Evolutionary conservation across 2,113 vertebrate genomes (phyloP).

Genomic region (Callithrix jacchus): DNA sequence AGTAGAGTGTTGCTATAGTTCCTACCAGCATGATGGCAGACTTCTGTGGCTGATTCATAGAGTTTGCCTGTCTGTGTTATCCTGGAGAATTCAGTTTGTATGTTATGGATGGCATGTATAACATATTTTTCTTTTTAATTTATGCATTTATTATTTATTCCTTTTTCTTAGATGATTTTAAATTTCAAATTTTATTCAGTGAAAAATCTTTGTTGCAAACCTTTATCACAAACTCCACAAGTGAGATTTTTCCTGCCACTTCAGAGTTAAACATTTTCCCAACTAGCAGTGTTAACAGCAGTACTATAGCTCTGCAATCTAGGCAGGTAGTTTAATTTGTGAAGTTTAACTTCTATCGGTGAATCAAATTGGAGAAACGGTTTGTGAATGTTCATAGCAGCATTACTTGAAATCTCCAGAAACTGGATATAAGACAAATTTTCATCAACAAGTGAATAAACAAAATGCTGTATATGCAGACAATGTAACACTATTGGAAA

Average conservation of each 20-base stretch:
- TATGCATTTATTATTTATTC: background rate
- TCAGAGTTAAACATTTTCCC: background rate
- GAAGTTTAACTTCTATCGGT: background rate
- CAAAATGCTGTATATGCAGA: background rate
- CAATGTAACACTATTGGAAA: background rate
- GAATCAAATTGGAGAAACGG: background rate
- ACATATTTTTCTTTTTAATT: background rate
- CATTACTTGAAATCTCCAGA: background rate
- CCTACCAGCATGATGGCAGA: background rate
- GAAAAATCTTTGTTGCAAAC: background rate
- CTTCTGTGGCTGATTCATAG: background rate
- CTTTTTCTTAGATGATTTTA: background rate
- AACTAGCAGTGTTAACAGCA: background rate
- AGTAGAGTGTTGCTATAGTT: background rate
- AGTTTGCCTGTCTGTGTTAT: background rate
- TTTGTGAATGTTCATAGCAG: background rate
- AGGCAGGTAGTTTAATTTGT: conserved; percentile 14
- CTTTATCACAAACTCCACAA: background rate
- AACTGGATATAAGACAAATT: background rate
- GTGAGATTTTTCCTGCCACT: background rate
- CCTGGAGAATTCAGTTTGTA: background rate
- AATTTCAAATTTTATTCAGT: conserved; percentile 8
- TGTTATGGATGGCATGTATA: background rate
- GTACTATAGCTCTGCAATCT: background rate
- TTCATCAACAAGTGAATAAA: background rate